Evolutionary conservation across 2,797 vertebrate species (phyloP).

Genomic region (Acrossocheilus fasciatus): DNA sequence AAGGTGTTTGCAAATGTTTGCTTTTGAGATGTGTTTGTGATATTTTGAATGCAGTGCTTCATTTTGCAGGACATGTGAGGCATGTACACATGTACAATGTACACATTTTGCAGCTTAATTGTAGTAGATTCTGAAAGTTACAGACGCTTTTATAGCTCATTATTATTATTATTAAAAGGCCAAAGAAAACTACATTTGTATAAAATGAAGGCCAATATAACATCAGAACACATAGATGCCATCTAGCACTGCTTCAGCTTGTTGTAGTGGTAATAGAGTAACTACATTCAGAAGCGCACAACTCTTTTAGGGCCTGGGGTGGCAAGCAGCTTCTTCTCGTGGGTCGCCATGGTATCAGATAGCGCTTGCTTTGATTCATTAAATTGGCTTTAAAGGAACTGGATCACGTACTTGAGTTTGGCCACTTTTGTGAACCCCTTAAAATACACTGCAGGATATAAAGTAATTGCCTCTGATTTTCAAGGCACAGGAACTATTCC

Average conservation of each 20-base stretch:
- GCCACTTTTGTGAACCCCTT: conserved; percentile 41
- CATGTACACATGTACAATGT: no score
- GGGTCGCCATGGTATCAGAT: conserved; percentile 25
- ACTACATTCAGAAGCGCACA: conserved; percentile 41
- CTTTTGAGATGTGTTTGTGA: no score
- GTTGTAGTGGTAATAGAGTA: conserved; percentile 39
- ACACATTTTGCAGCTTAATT: neutral
- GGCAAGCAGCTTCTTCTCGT: conserved; percentile 4
- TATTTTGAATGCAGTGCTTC: no score
- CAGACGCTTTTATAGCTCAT: neutral
- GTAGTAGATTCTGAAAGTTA: neutral
- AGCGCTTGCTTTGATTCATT: conserved; percentile 11
- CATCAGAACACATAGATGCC: conserved; percentile 20
- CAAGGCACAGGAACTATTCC: conserved; percentile 12
- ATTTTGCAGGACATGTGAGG: no score
- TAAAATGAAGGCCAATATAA: neutral
- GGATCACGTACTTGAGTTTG: conserved; percentile 38
- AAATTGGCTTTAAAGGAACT: conserved; percentile 34
- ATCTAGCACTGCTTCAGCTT: conserved; percentile 1
- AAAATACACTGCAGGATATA: conserved; percentile 40
- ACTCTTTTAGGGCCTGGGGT: conserved; percentile 18
- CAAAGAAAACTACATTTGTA: neutral
- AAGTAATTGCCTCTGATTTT: conserved; percentile 35
- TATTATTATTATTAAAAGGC: neutral
- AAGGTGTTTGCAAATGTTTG: no score